phyloP scores from a whole-genome alignment of 2,888 invertebrate genomes.

The Acanthoscelides obtectus region DNA sequence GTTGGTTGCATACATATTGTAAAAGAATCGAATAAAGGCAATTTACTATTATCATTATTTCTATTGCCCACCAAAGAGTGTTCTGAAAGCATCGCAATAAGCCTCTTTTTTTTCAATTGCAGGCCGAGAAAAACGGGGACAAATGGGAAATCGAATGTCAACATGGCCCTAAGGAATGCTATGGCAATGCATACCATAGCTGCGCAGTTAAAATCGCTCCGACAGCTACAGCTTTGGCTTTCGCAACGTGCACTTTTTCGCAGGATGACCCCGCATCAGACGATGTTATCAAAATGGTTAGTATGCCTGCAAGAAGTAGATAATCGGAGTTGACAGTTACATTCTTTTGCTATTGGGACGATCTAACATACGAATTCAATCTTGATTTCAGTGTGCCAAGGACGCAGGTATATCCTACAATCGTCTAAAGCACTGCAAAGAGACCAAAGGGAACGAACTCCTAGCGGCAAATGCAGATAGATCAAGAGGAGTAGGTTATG shows the following conservation, averaged over 20 bases:
- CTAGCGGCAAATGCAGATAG: constrained; percentile 42
- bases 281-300: constrained; percentile 13
- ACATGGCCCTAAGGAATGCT: constrained; percentile 46
- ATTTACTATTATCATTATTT: no score
- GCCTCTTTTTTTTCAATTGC: neutral
- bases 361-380: neutral
- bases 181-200: constrained; percentile 51
- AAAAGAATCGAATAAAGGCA: no score
- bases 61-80: no score
- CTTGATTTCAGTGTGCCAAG: constrained; percentile 41
- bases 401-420: constrained; percentile 26
- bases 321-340: no score
- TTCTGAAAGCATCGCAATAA: no score
- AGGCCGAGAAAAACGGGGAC: neutral
- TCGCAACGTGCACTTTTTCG: constrained; percentile 7
- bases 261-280: neutral
- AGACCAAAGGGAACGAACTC: constrained; percentile 36
- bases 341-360: no score
- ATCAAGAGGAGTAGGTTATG: constrained; percentile 27
- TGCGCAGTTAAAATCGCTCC: constrained; percentile 45
- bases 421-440: constrained; percentile 35
- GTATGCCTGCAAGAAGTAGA: no score
- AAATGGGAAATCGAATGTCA: constrained; percentile 20
- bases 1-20: no score
- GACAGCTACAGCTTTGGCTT: constrained; percentile 17